Evolutionary conservation across 1,140 invertebrate species (phyloP), one percentile per base, ranked within the genome.

Genomic region (Lordiphosa stackelbergi): DNA sequence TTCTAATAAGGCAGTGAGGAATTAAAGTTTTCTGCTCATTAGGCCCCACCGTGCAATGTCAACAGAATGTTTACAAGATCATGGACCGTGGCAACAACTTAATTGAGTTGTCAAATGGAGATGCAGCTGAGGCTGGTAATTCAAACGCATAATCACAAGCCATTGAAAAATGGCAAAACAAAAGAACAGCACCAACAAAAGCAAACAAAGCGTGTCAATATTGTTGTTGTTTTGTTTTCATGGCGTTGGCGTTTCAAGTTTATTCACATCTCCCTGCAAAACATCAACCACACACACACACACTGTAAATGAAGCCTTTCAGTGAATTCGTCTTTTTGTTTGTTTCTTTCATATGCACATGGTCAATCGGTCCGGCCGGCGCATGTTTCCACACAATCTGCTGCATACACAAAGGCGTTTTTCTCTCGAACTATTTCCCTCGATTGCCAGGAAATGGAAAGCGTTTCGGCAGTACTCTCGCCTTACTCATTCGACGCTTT

Each of bases 61-160:
- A 71, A 51, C 49, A 66, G 34, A 53, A 57, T 53, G 56, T 53
- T 72, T 61, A 78, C 72, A 77, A 57, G 66, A 13, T 22, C 31
- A 48, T 36, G 59, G 7, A 31, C 28, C 10, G 55, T 64, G 55
- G 42, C 71, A 74, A 65, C 65, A 59, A 65, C 53, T 83, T 63
- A 83, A 77, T 83, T 83, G 69, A 70, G 53, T 57, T 69, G 71
- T 75, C 71, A 71, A 71, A 61, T 51, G 53, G 53, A 24, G 52
- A 31, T 31, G 53, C 53, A 62, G 49, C 58, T 41, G 42, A 6
- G 42, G 46, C 49, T 43, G 54, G 73, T 71, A 74, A 75, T 45
- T 62, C 75, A 79, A 53, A 56, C 61, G 59, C 57, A 83, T 79
- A 83, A 73, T 77, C 77, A 77, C 60, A 73, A 52, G 36, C 77